A percentile compares a stretch with the other conserved stretches of the same genome.
These are phyloP conservation scores for Bombus pascuorum DNA, from an alignment of 1,140 invertebrate species.

Conservation along the genomic window DNA sequence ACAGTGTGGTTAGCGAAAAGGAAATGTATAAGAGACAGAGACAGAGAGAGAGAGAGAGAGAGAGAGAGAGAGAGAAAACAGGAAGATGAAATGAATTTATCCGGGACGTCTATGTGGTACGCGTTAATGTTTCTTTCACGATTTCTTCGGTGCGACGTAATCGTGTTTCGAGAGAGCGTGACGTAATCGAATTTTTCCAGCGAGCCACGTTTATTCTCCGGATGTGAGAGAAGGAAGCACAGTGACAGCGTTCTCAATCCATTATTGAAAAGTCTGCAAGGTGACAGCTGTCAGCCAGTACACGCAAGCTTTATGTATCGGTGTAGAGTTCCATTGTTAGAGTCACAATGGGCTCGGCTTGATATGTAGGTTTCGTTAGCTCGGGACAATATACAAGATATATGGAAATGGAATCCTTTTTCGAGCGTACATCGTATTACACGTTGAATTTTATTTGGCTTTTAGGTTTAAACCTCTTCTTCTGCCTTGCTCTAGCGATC, in stretches of 20 bases:
- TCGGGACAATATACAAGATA: constrained; percentile 25
- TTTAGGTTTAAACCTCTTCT: background rate
- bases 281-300: constrained; percentile 41
- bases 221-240: background rate
- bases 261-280: constrained; percentile 43
- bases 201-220: background rate
- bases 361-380: constrained; percentile 29
- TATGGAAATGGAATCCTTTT: constrained; percentile 24
- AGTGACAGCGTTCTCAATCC: constrained; percentile 1
- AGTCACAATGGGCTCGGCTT: constrained; percentile 27
- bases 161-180: background rate
- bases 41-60: too few species aligned
- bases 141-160: background rate
- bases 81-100: background rate
- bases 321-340: constrained; percentile 45
- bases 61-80: background rate
- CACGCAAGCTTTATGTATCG: constrained; percentile 34
- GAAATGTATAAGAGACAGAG: too few species aligned
- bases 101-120: background rate
- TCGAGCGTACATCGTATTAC: background rate
- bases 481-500: background rate
- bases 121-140: background rate
- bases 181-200: background rate
- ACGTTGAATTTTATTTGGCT: background rate
- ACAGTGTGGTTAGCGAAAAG: background rate